phyloP scores from a whole-genome alignment of 2,797 vertebrate genomes.

The Perdix hodgsoniae region DNA sequence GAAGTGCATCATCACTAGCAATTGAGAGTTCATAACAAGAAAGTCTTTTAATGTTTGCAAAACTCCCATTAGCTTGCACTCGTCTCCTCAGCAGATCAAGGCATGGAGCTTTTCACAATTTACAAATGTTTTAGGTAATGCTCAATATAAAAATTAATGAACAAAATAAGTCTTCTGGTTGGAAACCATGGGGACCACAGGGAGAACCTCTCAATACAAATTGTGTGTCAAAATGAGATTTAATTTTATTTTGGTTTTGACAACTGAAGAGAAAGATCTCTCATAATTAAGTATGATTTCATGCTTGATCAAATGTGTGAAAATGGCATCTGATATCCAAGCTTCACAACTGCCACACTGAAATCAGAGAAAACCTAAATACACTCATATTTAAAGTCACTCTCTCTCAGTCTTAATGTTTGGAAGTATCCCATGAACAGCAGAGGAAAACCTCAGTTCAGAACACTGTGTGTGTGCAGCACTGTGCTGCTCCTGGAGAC shows the following conservation, averaged over 20 bases:
- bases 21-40: neutral
- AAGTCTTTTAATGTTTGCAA: neutral
- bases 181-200: neutral
- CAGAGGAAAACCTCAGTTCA: neutral
- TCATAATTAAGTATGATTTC: neutral
- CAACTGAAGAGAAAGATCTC: neutral
- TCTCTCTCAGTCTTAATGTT: neutral
- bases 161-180: neutral
- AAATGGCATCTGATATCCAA: neutral
- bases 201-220: neutral
- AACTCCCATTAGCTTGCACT: neutral
- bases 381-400: neutral
- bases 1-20: neutral
- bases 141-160: neutral
- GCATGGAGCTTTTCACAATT: neutral
- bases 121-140: neutral
- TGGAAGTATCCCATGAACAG: neutral
- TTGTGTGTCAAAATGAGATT: neutral
- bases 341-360: neutral
- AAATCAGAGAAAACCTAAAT: neutral
- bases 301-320: neutral
- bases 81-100: neutral
- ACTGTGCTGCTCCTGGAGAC: neutral
- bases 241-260: constrained; percentile 7
- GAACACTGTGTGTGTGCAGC: neutral